Conservation (phyloP, 2,113 vertebrate genomes). For the Anhinga rufa region DNA sequence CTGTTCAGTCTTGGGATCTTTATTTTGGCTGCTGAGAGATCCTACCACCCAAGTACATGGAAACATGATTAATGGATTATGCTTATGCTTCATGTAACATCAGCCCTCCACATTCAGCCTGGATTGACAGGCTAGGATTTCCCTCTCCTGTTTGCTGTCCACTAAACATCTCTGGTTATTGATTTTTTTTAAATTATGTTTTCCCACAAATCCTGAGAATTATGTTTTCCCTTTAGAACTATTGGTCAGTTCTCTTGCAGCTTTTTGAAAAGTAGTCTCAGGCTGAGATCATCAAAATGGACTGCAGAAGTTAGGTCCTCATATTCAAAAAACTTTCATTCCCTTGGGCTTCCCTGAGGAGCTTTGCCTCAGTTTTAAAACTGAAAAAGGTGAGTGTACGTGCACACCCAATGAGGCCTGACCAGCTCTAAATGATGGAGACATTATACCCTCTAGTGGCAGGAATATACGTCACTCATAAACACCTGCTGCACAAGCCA, state of each 20-base stretch:
- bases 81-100: not conserved
- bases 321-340: not conserved
- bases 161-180: not conserved
- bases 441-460: slow-evolving; percentile 45
- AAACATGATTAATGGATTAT: not conserved
- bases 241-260: not conserved
- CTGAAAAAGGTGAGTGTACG: not conserved
- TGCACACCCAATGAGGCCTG: not conserved
- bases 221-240: not conserved
- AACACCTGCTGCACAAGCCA: not conserved
- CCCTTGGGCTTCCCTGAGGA: not conserved
- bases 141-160: not conserved
- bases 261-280: not conserved
- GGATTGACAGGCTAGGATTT: not conserved
- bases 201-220: not conserved
- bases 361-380: not conserved
- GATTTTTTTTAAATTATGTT: not conserved
- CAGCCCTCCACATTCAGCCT: not conserved
- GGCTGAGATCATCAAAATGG: not conserved
- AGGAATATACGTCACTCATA: not conserved
- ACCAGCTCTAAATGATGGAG: not conserved
- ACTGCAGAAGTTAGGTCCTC: not conserved
- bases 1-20: not conserved
- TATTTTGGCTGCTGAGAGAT: not conserved
- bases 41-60: not conserved